A percentile compares a stretch with the other conserved stretches of the same genome.
phyloP scores from a whole-genome alignment of 2,797 vertebrate genomes.

The Hemitrygon akajei region DNA sequence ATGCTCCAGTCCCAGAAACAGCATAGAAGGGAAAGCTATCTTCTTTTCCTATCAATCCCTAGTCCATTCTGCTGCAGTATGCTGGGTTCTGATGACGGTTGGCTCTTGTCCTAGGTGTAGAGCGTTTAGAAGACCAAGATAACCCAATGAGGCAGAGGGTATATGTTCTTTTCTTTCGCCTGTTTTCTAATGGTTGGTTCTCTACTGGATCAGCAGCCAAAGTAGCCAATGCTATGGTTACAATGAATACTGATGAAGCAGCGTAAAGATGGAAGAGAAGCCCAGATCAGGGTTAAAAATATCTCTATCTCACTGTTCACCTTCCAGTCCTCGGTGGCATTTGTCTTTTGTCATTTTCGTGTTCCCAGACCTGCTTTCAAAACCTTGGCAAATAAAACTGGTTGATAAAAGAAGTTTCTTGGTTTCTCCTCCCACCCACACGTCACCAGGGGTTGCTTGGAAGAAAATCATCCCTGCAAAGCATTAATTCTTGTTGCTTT shows the following conservation, averaged over 20 bases:
- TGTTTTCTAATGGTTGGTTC: neutral
- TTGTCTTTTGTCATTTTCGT: neutral
- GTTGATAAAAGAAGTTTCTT: neutral
- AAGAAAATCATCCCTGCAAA: constrained; percentile 39
- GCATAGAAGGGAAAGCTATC: too few relatives aligned
- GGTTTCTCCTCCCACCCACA: neutral
- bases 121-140: neutral
- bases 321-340: neutral
- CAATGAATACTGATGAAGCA: neutral
- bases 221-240: neutral
- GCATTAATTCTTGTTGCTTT: neutral
- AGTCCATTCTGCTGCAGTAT: neutral
- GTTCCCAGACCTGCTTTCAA: neutral
- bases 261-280: neutral
- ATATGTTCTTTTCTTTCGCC: neutral
- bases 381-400: neutral
- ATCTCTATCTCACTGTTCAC: too few relatives aligned
- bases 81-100: neutral
- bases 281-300: neutral
- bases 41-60: neutral
- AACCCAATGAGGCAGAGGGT: neutral
- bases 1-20: neutral
- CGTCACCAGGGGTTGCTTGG: neutral
- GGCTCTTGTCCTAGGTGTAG: neutral
- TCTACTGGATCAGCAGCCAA: neutral